A percentile compares a stretch with the other conserved stretches of the same genome.
Conservation (phyloP, 2,888 invertebrate species). For the Orthosia gracilis region DNA sequence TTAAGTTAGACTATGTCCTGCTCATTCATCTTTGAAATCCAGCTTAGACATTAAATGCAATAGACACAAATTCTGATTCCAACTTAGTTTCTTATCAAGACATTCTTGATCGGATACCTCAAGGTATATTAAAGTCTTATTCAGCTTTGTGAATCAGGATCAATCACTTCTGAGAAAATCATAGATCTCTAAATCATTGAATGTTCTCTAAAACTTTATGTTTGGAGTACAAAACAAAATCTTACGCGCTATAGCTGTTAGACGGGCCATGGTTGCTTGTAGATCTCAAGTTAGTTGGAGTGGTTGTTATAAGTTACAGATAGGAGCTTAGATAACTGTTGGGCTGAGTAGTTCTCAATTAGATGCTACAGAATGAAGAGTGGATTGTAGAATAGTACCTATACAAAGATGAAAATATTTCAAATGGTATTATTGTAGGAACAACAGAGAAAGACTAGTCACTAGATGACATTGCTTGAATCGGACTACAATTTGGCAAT, state of each 20-base stretch:
- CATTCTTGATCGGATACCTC: constrained; percentile 39
- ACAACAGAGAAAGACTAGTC: background rate
- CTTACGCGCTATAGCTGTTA: constrained; percentile 13
- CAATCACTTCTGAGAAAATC: constrained; percentile 21
- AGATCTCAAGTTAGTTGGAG: constrained; percentile 25
- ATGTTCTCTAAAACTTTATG: constrained; percentile 14
- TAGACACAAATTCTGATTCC: constrained; percentile 13
- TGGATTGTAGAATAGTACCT: background rate
- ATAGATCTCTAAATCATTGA: constrained; percentile 2
- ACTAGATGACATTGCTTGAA: background rate
- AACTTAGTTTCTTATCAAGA: constrained; percentile 40
- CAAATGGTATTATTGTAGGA: background rate
- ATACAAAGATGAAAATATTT: background rate
- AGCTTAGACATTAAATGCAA: constrained; percentile 14
- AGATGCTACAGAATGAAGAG: background rate
- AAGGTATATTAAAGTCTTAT: constrained; percentile 29
- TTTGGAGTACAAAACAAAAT: constrained; percentile 17
- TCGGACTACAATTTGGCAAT: background rate
- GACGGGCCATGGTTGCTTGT: constrained; percentile 5
- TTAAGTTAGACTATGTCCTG: background rate
- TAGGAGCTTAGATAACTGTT: constrained; percentile 15
- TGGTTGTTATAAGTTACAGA: constrained; percentile 39
- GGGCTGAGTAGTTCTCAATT: constrained; percentile 3
- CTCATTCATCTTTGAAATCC: constrained; percentile 26
- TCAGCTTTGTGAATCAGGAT: constrained; percentile 20